Conservation (phyloP, 2,797 vertebrate species). For the Chiroxiphia lanceolata region DNA sequence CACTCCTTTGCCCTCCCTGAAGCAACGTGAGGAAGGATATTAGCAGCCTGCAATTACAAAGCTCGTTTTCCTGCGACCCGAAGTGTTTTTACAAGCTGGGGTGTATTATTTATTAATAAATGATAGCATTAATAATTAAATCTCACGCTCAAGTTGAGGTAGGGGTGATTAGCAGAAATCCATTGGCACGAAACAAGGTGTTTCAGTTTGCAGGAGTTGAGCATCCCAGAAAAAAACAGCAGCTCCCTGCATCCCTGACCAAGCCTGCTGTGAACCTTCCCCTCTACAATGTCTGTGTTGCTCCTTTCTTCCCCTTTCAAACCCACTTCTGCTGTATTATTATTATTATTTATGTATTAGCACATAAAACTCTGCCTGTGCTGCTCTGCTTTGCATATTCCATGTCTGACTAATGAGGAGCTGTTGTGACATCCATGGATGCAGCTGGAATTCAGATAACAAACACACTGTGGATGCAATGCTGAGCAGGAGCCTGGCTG, state of each 20-base stretch:
- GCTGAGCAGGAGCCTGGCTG: not conserved
- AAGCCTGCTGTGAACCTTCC: not conserved
- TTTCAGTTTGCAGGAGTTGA: not conserved
- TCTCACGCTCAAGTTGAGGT: not conserved
- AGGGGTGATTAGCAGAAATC: not conserved
- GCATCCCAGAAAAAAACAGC: not conserved
- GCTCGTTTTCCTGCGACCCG: not conserved
- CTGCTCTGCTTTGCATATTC: not conserved
- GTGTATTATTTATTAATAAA: not conserved
- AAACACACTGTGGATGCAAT: not conserved
- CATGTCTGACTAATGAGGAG: not conserved
- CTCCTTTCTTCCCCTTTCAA: not conserved
- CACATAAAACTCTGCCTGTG: not conserved
- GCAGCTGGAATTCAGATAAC: not conserved
- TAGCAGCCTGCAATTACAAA: not conserved
- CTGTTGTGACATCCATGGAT: not conserved
- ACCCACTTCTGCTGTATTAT: not conserved
- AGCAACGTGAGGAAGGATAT: not conserved
- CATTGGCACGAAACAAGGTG: not conserved
- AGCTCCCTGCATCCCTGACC: not conserved
- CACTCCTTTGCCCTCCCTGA: not conserved
- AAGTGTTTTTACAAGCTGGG: not conserved
- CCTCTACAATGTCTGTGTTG: fast-evolving
- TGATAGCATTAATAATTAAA: not conserved
- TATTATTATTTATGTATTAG: not conserved